Evolutionary conservation across 2,888 invertebrate genomes (phyloP).

Genomic region (Nomada fucata): DNA sequence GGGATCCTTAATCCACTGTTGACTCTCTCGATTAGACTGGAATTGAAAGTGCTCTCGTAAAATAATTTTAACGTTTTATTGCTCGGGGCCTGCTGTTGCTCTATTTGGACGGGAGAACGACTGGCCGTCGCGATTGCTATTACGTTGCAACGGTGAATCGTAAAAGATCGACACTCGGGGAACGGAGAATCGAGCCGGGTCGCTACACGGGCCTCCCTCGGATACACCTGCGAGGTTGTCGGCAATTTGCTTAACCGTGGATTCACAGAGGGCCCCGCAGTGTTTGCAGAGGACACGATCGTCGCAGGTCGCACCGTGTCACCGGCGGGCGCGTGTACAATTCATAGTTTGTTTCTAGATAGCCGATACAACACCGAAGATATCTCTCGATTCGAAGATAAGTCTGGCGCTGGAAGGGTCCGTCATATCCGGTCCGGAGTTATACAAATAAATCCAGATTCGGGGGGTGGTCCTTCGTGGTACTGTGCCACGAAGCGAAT

Average conservation of each 20-base stretch:
- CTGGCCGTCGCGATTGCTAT: neutral
- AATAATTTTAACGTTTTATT: conserved; percentile 65
- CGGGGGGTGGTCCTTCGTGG: conserved; percentile 21
- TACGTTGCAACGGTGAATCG: neutral
- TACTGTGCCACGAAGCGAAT: neutral
- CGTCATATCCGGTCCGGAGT: conserved; percentile 65
- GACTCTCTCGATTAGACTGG: conserved; percentile 71
- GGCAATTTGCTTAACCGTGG: conserved; percentile 71
- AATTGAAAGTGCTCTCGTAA: conserved; percentile 65
- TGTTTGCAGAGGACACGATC: conserved; percentile 71
- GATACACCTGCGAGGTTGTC: conserved; percentile 63
- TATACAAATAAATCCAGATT: conserved; percentile 73
- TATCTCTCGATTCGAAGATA: conserved; percentile 75
- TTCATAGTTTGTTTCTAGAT: conserved; percentile 69
- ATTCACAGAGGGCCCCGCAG: conserved; percentile 61
- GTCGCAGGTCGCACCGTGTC: conserved; percentile 56
- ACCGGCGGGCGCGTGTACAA: conserved; percentile 39
- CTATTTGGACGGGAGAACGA: neutral
- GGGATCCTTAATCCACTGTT: conserved; percentile 72
- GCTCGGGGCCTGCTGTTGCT: neutral
- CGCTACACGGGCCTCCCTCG: conserved; percentile 15
- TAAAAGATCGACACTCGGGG: conserved; percentile 14
- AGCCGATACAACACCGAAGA: conserved; percentile 60
- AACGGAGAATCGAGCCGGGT: neutral
- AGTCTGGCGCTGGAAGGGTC: conserved; percentile 62